A percentile compares a stretch with the other conserved stretches of the same genome.
phyloP scores from a whole-genome alignment of 2,797 vertebrate genomes.

The Myoxocephalus aenaeus region DNA sequence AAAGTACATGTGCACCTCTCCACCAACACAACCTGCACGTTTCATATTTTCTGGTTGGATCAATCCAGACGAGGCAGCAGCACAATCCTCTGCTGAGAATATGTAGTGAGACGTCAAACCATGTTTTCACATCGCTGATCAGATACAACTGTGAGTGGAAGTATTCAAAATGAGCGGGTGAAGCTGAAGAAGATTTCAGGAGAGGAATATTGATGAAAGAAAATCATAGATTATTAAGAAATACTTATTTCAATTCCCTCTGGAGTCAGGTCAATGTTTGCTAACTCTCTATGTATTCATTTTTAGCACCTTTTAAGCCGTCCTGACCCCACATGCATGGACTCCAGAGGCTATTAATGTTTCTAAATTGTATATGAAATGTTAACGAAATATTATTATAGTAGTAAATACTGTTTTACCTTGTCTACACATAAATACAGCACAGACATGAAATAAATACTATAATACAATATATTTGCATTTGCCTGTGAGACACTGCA shows the following conservation, averaged over 20 bases:
- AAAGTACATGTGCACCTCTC: constrained; percentile 32
- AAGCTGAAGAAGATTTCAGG: not conserved
- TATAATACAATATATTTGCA: not conserved
- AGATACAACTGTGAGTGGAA: constrained; percentile 19
- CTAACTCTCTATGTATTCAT: not conserved
- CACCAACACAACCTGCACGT: constrained; percentile 21
- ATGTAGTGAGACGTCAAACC: constrained; percentile 36
- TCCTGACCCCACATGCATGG: not conserved
- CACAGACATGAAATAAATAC: not conserved
- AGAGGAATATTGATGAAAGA: constrained; percentile 12
- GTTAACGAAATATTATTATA: not conserved
- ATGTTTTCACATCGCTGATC: constrained; percentile 37
- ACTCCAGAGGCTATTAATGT: too few species aligned
- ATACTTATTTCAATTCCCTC: not conserved
- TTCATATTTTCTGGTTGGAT: constrained; percentile 30
- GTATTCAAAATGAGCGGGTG: not conserved
- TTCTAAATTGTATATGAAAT: not conserved
- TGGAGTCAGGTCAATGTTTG: not conserved
- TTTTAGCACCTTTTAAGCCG: not conserved
- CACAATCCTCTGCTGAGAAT: constrained; percentile 37
- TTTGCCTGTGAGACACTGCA: too few species aligned
- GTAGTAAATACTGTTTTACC: not conserved
- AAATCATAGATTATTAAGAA: constrained; percentile 10
- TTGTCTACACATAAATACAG: not conserved
- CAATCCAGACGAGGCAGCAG: constrained; percentile 45